A percentile compares a stretch with the other conserved stretches of the same genome.
Evolutionary conservation across 2,888 invertebrate genomes (phyloP).

Genomic region (Mythimna albipuncta): DNA sequence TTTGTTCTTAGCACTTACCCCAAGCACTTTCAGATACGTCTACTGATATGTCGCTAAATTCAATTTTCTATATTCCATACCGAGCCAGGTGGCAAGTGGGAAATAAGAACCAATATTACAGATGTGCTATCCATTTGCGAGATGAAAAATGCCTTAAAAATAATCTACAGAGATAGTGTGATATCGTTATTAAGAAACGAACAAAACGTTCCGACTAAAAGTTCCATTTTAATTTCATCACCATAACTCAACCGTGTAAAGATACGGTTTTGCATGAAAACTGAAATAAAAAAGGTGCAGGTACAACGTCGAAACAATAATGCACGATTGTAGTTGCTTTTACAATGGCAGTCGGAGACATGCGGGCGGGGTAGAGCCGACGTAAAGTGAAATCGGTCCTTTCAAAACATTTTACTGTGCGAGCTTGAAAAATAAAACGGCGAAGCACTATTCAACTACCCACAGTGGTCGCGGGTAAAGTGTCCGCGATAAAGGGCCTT

Average conservation of each 20-base stretch:
- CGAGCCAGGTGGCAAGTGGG: constrained; percentile 34
- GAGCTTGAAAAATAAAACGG: constrained; percentile 85
- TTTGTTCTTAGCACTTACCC: constrained; percentile 12
- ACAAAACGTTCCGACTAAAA: constrained; percentile 81
- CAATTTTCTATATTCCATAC: constrained; percentile 39
- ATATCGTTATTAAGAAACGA: constrained; percentile 63
- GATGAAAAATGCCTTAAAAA: constrained; percentile 70
- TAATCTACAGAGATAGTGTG: constrained; percentile 69
- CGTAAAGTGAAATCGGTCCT: constrained; percentile 89
- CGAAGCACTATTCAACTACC: constrained; percentile 81
- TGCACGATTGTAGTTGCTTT: constrained; percentile 87
- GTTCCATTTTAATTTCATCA: constrained; percentile 87
- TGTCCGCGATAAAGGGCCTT: constrained; percentile 76
- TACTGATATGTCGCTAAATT: constrained; percentile 17
- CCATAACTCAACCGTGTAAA: constrained; percentile 85
- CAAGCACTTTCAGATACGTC: constrained; percentile 23
- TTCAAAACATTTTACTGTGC: constrained; percentile 89
- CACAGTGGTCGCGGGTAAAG: constrained; percentile 75
- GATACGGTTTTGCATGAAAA: constrained; percentile 84
- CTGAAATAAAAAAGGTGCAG: constrained; percentile 85
- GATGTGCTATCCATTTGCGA: constrained; percentile 65
- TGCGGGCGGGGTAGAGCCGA: constrained; percentile 78
- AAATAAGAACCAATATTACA: constrained; percentile 37
- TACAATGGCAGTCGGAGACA: constrained; percentile 85
- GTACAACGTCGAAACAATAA: constrained; percentile 87